Percentiles rank a stretch among this genome's conserved stretches.
phyloP scores from a whole-genome alignment of 2,888 invertebrate species.

The Heteromyza rotundicornis region DNA sequence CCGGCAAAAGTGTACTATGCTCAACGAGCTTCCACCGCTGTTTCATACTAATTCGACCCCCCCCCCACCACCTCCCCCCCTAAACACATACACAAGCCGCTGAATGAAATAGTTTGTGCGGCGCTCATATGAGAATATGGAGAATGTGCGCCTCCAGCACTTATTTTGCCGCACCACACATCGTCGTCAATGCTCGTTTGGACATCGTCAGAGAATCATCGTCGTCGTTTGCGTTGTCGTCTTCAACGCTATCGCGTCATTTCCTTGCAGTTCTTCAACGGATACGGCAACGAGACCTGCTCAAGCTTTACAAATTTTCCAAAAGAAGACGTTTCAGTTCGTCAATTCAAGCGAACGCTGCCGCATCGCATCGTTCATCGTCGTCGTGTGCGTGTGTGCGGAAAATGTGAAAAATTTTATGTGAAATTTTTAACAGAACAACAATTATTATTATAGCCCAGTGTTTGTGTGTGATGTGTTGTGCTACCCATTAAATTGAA shows the following conservation, averaged over 20 bases:
- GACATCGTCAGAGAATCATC: neutral
- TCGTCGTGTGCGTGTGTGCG: neutral
- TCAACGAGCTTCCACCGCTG: neutral
- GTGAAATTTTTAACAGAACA: neutral
- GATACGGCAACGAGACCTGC: neutral
- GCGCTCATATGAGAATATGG: neutral
- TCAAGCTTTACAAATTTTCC: neutral
- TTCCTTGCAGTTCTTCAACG: conserved; percentile 1
- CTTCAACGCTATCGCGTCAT: conserved; percentile 1
- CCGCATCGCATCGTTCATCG: no score
- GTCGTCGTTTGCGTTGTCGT: neutral
- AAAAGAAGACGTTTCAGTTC: no score
- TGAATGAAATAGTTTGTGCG: neutral
- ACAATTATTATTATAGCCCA: neutral
- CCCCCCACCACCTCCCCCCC: neutral
- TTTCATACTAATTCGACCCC: neutral
- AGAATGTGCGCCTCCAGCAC: no score
- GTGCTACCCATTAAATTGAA: neutral
- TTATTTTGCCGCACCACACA: no score
- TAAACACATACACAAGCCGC: neutral
- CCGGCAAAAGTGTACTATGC: conserved; percentile 1
- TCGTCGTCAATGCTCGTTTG: neutral
- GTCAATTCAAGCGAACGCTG: no score
- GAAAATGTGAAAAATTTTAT: neutral
- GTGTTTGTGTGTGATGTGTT: neutral